Evolutionary conservation across 2,888 invertebrate genomes (phyloP).

Genomic region (Diloba caeruleocephala): DNA sequence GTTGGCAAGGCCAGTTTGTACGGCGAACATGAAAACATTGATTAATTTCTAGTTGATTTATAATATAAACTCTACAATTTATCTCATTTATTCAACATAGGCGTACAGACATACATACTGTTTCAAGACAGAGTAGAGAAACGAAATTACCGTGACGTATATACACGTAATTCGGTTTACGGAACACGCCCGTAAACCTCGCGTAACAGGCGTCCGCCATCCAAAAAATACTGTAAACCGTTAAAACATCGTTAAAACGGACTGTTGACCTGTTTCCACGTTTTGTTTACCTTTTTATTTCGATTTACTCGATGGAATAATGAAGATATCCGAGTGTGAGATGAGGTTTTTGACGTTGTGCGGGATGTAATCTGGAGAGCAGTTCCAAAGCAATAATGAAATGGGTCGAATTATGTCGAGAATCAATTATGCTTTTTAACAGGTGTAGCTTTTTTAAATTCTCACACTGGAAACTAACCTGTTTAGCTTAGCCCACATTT

Average conservation of each 20-base stretch:
- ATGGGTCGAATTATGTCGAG: slow-evolving; percentile 12
- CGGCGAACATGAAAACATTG: slow-evolving; percentile 36
- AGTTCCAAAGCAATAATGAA: slow-evolving; percentile 13
- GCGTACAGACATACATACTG: slow-evolving; percentile 16
- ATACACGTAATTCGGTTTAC: slow-evolving; percentile 69
- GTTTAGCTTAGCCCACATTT: slow-evolving; percentile 31
- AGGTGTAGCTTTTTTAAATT: slow-evolving; percentile 9
- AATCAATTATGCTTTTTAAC: slow-evolving; percentile 7
- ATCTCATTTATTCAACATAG: background rate
- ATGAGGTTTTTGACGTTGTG: slow-evolving; percentile 8
- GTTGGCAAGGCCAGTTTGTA: slow-evolving; percentile 31
- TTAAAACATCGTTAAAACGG: slow-evolving; percentile 71
- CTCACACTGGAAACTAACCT: slow-evolving; percentile 29
- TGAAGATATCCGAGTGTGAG: slow-evolving; percentile 22
- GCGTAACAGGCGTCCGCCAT: slow-evolving; percentile 57
- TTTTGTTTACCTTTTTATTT: slow-evolving; percentile 65
- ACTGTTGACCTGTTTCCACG: slow-evolving; percentile 66
- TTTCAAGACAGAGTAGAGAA: slow-evolving; percentile 13
- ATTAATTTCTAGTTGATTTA: slow-evolving; percentile 34
- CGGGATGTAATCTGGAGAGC: slow-evolving; percentile 1
- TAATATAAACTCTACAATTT: slow-evolving; percentile 19
- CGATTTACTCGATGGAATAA: slow-evolving; percentile 30
- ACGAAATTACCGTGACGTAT: slow-evolving; percentile 40
- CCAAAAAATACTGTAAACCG: slow-evolving; percentile 59
- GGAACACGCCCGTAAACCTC: slow-evolving; percentile 65